Evolutionary conservation across 2,797 vertebrate species (phyloP), one percentile per base, ranked within the genome.

Genomic region (Poeciliopsis presidionis): DNA sequence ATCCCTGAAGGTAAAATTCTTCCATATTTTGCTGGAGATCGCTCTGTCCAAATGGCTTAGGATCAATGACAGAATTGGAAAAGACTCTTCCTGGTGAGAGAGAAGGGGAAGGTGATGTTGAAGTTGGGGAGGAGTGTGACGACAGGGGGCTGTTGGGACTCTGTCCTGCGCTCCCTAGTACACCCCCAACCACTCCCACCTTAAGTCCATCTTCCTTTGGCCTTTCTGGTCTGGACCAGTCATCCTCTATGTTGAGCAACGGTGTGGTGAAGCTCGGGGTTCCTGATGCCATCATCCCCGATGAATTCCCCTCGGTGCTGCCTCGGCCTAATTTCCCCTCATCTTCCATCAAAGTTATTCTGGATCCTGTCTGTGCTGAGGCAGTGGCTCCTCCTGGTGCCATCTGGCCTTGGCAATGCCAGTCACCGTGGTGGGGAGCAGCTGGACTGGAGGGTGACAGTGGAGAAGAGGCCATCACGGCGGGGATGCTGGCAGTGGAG

Each of bases 171-270:
- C 95, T 95, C 13, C 94, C 94, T 76, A 93, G 84, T 70, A 81
- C 33, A 16, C 43, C 80, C 39, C 59, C 84, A 57, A 33, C 73
- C 77, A 87, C 93, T 81, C 86, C 93, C 73, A 81, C 83, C 81
- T 74, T 93, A 86, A 47, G 92, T 94, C 75, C 95, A 0, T 87
- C 96, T 87, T 95, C 96, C 90, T 93, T 94, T 74, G 85, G 75
- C 59, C 70, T 81, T 46, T 67, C 86, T 41, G 63, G 84, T 74
- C 49, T 67, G 45, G 94, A 94, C 1, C 92, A 94, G 51, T 97
- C 95, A n/a, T 91, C 87, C 36, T 92, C 90, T 41, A 81, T 84
- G 74, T 88, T 90, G 36, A 90, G 49, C 18, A 25, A 61, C 22
- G 90, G 89, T 72, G 82, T 87, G 39, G 22, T 82, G 22, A 84